Percentiles rank a stretch among this genome's conserved stretches.
These are phyloP conservation scores for Ectemnius continuus DNA, from an alignment of 2,888 invertebrate species.

Conservation along the genomic window DNA sequence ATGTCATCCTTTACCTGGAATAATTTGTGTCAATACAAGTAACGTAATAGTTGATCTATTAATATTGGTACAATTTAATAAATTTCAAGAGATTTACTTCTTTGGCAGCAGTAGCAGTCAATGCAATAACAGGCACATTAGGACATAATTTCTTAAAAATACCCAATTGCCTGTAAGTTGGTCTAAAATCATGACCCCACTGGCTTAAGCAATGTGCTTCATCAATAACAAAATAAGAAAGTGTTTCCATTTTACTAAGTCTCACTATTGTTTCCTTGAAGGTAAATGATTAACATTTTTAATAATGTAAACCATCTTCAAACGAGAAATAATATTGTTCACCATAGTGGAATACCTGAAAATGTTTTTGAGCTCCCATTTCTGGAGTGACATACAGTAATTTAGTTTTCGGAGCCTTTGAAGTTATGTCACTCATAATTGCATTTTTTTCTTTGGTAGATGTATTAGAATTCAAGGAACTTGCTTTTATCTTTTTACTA, in stretches of 20 bases:
- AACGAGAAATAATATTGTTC: constrained; percentile 17
- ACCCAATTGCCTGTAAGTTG: constrained; percentile 95
- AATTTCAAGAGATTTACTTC: constrained; percentile 74
- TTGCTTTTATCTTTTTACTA: constrained; percentile 88
- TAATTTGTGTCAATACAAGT: background rate
- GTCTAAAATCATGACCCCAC: constrained; percentile 99
- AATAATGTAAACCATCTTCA: background rate
- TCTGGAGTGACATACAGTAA: constrained; percentile 98
- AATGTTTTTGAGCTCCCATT: constrained; percentile 86
- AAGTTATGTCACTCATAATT: constrained; percentile 87
- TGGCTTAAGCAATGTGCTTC: constrained; percentile 99
- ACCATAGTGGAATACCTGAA: constrained; percentile 64
- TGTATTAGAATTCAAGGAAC: constrained; percentile 96
- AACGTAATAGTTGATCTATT: constrained; percentile 12
- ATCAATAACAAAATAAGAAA: constrained; percentile 96
- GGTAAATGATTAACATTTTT: background rate
- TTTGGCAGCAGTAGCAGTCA: constrained; percentile 96
- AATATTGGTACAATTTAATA: constrained; percentile 8
- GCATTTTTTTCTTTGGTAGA: constrained; percentile 86
- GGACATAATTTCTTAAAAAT: constrained; percentile 82
- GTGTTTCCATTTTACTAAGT: constrained; percentile 86
- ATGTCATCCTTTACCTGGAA: constrained; percentile 90
- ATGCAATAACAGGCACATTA: constrained; percentile 88
- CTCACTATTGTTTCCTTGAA: constrained; percentile 82
- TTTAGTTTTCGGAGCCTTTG: constrained; percentile 85